Evolutionary conservation across 1,140 invertebrate genomes (phyloP).

Genomic region (Musca vetustissima): DNA sequence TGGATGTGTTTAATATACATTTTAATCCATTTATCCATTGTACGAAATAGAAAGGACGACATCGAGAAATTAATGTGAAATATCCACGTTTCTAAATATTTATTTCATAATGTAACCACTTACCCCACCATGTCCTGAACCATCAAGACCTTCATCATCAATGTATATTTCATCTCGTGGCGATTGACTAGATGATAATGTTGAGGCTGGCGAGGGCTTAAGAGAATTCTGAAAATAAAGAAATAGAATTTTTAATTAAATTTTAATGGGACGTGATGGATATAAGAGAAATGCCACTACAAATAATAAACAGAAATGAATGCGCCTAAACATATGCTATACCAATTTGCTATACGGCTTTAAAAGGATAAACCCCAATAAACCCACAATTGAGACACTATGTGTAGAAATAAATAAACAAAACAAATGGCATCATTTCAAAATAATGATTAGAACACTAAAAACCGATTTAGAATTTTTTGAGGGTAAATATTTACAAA

Average conservation of each 20-base stretch:
- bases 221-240: constrained; percentile 47
- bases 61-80: background rate
- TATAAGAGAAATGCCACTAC: too few species aligned
- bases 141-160: constrained; percentile 57
- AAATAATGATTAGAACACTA: too few species aligned
- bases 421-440: too few species aligned
- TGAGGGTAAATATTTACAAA: too few species aligned
- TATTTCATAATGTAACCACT: constrained; percentile 21
- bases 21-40: background rate
- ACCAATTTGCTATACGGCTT: too few species aligned
- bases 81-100: background rate
- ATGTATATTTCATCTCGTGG: constrained; percentile 56
- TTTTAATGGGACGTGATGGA: background rate
- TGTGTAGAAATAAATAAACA: too few species aligned
- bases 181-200: constrained; percentile 29
- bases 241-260: constrained; percentile 9
- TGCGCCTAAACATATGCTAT: too few species aligned
- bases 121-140: constrained; percentile 58
- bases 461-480: too few species aligned
- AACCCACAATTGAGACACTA: too few species aligned
- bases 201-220: constrained; percentile 36
- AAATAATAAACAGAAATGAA: too few species aligned
- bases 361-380: too few species aligned
- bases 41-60: background rate
- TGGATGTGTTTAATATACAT: background rate